These are phyloP conservation scores for Dendroctonus ponderosae DNA, from an alignment of 1,140 invertebrate species.

Conservation along the genomic window DNA sequence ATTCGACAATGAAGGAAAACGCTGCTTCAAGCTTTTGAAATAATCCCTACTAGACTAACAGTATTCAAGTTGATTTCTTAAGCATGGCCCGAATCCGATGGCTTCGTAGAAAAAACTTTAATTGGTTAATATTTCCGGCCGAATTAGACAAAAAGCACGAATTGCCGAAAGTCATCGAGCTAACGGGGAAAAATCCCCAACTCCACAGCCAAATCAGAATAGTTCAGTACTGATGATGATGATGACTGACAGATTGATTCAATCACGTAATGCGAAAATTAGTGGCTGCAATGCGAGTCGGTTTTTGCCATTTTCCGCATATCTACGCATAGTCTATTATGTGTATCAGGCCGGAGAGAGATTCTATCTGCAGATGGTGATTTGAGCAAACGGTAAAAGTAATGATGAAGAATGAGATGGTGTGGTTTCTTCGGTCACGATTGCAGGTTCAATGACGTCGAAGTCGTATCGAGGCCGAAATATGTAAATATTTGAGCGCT, in stretches of 20 bases:
- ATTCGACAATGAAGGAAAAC: no score
- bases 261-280: conserved; percentile 11
- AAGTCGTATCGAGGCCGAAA: conserved; percentile 2
- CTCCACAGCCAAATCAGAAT: background rate
- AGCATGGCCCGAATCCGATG: no score
- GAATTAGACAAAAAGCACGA: no score
- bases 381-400: conserved; percentile 14
- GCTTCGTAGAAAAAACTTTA: no score
- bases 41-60: no score
- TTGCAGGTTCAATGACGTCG: conserved; percentile 11
- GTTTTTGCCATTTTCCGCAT: conserved; percentile 11
- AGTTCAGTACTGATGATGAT: background rate
- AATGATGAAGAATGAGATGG: conserved; percentile 1
- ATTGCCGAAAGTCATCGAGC: no score
- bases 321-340: background rate
- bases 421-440: conserved; percentile 5
- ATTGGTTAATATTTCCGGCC: no score
- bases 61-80: no score
- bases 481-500: conserved; percentile 1
- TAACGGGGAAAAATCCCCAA: no score
- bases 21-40: no score
- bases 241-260: conserved; percentile 7
- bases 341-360: background rate
- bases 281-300: background rate
- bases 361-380: conserved; percentile 7